Evolutionary conservation across 30 jellyfish, hydroid and myxozoan species (phyloP), one percentile per base, ranked within the genome.

Genomic region (Pelagia noctiluca): DNA sequence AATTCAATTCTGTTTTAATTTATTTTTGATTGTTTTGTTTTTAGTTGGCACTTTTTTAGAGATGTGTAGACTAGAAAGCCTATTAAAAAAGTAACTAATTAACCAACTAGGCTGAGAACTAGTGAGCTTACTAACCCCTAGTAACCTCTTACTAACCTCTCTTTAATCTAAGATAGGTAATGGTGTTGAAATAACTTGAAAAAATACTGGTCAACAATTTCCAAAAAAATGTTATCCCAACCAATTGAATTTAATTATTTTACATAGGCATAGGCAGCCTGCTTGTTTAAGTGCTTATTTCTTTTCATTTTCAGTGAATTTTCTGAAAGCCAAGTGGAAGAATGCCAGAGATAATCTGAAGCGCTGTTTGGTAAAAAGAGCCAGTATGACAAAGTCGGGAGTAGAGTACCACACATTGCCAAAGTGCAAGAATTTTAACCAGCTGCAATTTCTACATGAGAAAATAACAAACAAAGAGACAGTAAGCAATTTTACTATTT

Each of bases 351-450:
- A n/a, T 33, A 54, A 54, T n/a, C 71, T 54, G 22, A 33, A n/a
- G 25, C 71, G 71, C 8, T 54, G 8, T 54, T 33, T 54, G 23
- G 23, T 54, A 8, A 54, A n/a, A 54, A 54, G 71, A n/a, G n/a
- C n/a, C n/a, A n/a, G n/a, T n/a, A 54, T 54, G 71, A 54, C 71
- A 54, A 54, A 54, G 25, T 54, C 71, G 21, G 71, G 23, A 54
- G 71, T 33, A 54, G 71, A 29, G 21, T 29, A 29, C 23, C 71
- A 54, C 23, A n/a, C 71, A 18, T 54, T n/a, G 25, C 71, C 23
- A 54, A 29, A 3, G 71, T 54, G 23, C 71, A 54, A 54, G 25
- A 5, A 7, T n/a, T 54, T 54, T n/a, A 5, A 5, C 8, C 71
- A 7, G 71, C 71, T 54, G 21, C 71, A 54, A n/a, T n/a, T n/a